A percentile compares a stretch with the other conserved stretches of the same genome.
These are phyloP conservation scores for Ooceraea biroi DNA, from an alignment of 1,140 invertebrate species.

Conservation along the genomic window DNA sequence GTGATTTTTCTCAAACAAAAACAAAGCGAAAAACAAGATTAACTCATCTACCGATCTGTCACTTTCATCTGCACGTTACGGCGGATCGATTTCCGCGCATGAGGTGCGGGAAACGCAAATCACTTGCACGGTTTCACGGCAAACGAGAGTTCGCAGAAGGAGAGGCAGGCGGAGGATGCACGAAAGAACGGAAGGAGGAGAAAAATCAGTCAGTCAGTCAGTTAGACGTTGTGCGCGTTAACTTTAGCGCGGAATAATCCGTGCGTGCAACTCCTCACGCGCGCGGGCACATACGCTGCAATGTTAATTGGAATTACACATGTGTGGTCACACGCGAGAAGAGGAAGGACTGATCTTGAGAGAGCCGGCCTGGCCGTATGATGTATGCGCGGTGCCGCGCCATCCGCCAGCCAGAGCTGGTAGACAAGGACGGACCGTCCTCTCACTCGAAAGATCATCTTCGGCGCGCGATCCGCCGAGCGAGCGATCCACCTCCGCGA, in stretches of 20 bases:
- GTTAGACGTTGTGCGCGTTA: conserved; percentile 58
- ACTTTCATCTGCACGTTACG: too few relatives aligned
- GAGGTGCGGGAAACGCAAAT: conserved; percentile 17
- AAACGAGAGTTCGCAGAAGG: conserved; percentile 5
- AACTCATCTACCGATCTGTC: too few relatives aligned
- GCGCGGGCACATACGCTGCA: conserved; percentile 36
- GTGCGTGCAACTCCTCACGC: conserved; percentile 59
- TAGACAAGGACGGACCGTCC: conserved; percentile 71
- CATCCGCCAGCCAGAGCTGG: conserved; percentile 44
- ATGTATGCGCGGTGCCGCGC: conserved; percentile 62
- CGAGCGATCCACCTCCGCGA: conserved; percentile 55
- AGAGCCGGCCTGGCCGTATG: conserved; percentile 53
- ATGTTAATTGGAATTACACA: conserved; percentile 77
- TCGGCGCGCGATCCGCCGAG: conserved; percentile 53
- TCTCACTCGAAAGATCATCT: conserved; percentile 76
- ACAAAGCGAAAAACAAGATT: too few relatives aligned
- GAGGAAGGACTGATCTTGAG: conserved; percentile 74
- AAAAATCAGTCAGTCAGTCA: conserved; percentile 69
- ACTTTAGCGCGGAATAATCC: conserved; percentile 65
- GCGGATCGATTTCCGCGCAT: conserved; percentile 30
- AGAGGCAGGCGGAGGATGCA: too few relatives aligned
- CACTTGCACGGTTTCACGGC: conserved; percentile 9
- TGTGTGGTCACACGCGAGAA: conserved; percentile 73
- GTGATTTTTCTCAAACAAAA: too few relatives aligned
- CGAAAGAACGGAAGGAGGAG: conserved; percentile 47